These are phyloP conservation scores for Bembecia ichneumoniformis DNA, from an alignment of 2,888 invertebrate genomes.

Conservation along the genomic window DNA sequence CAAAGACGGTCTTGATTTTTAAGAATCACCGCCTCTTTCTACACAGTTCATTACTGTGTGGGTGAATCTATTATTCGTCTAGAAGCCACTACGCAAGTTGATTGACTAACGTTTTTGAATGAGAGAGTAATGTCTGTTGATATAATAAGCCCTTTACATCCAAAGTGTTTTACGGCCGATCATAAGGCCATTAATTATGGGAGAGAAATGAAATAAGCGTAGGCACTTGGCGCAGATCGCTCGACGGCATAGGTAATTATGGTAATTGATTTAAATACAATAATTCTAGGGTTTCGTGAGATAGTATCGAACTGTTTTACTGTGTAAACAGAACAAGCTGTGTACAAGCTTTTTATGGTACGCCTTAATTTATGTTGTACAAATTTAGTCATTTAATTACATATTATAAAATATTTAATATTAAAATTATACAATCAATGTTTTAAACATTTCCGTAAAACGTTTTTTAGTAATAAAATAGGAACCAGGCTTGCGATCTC, in stretches of 20 bases:
- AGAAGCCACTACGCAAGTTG: conserved; percentile 18
- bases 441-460: no score
- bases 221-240: conserved; percentile 20
- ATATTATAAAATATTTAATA: no score
- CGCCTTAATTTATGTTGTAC: no score
- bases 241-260: conserved; percentile 50
- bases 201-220: conserved; percentile 44
- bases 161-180: conserved; percentile 63
- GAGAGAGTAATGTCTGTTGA: conserved; percentile 29
- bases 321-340: conserved; percentile 47
- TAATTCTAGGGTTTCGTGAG: conserved; percentile 41
- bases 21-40: background rate
- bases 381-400: no score
- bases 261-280: conserved; percentile 68
- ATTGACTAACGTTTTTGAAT: conserved; percentile 31
- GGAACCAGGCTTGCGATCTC: no score
- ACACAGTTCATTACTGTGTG: conserved; percentile 5
- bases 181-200: conserved; percentile 56
- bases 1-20: background rate
- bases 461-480: no score
- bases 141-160: conserved; percentile 49
- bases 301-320: conserved; percentile 34
- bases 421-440: no score
- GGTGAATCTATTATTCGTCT: conserved; percentile 10
- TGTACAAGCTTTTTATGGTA: no score